These are phyloP conservation scores for Sylvietta virens DNA, from an alignment of 2,113 vertebrate species.

Conservation along the genomic window DNA sequence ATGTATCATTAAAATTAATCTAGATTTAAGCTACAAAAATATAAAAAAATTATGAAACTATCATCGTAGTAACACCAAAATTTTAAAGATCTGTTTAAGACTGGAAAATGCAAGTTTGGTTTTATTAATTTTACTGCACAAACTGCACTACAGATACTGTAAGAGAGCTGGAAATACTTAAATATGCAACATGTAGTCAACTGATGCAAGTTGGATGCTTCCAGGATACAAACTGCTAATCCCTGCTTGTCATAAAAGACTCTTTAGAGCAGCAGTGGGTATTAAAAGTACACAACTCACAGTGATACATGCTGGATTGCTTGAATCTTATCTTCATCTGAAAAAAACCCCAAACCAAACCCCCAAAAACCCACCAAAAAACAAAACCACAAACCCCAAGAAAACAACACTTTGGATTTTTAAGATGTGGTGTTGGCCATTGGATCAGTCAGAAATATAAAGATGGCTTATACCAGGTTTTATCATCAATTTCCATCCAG, in stretches of 20 bases:
- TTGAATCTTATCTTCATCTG: background rate
- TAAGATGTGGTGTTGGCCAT: background rate
- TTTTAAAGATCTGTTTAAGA: background rate
- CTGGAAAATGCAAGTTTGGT: background rate
- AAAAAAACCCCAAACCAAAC: background rate
- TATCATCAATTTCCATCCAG: background rate
- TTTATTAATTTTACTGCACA: background rate
- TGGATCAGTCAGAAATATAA: background rate
- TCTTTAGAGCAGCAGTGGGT: background rate
- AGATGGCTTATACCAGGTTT: background rate
- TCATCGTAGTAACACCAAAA: background rate
- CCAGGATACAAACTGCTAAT: background rate
- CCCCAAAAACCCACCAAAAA: accelerated
- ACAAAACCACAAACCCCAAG: accelerated
- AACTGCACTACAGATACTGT: background rate
- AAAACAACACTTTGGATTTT: background rate
- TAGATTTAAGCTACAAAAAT: background rate
- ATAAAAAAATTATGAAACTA: background rate
- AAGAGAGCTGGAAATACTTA: background rate
- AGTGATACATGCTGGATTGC: background rate
- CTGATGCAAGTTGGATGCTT: accelerated
- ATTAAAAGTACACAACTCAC: background rate
- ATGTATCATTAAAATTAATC: background rate
- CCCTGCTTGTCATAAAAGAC: background rate
- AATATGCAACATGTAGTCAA: background rate